A percentile compares a stretch with the other conserved stretches of the same genome.
These are phyloP conservation scores for Calliphora vicina DNA, from an alignment of 1,140 invertebrate genomes.

Conservation along the genomic window DNA sequence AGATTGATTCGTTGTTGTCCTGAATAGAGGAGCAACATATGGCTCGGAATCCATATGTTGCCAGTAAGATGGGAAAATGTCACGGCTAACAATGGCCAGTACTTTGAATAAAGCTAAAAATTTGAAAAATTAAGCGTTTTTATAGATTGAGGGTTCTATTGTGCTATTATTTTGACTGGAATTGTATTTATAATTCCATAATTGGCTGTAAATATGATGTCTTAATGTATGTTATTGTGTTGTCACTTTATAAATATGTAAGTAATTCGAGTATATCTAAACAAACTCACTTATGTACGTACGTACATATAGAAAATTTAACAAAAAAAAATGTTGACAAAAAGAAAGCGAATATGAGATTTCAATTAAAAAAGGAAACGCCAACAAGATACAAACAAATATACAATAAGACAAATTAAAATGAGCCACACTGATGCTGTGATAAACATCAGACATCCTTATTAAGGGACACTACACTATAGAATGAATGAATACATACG, in stretches of 20 bases:
- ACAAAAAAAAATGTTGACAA: neutral
- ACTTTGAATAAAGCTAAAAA: too few relatives aligned
- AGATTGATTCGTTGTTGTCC: too few relatives aligned
- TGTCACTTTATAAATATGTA: slow-evolving; percentile 18
- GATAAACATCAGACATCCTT: slow-evolving; percentile 16
- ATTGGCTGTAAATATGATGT: neutral
- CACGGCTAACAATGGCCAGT: too few relatives aligned
- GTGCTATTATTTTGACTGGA: too few relatives aligned
- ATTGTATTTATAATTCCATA: neutral
- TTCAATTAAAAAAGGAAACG: slow-evolving; percentile 25
- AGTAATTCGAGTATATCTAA: slow-evolving; percentile 20
- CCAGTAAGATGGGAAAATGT: too few relatives aligned
- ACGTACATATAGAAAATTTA: too few relatives aligned
- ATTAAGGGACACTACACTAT: neutral
- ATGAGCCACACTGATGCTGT: neutral
- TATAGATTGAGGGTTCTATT: too few relatives aligned
- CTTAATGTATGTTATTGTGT: neutral
- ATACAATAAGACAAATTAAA: slow-evolving; percentile 9
- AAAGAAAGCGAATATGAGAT: neutral
- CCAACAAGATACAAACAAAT: neutral
- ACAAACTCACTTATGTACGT: neutral
- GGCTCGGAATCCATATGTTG: too few relatives aligned
- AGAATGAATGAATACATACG: neutral
- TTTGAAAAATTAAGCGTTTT: too few relatives aligned
- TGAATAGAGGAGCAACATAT: too few relatives aligned